phyloP scores from a whole-genome alignment of 1,140 invertebrate species.

The Babylonia areolata region DNA sequence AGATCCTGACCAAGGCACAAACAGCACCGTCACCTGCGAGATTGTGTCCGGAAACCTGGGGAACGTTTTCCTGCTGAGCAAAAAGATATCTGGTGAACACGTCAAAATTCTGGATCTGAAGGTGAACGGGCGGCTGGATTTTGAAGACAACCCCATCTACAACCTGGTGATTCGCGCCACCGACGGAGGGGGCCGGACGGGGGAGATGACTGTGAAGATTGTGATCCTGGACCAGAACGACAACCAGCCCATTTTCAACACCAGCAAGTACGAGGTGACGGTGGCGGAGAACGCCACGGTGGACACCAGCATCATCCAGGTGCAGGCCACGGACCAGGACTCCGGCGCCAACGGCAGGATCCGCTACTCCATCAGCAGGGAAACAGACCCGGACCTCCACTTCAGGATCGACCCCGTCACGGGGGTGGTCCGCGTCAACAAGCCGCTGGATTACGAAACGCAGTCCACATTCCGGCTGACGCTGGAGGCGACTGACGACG shows the following conservation, averaged over 20 bases:
- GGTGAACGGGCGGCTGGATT: slow-evolving; percentile 93
- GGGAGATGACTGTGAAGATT: slow-evolving; percentile 92
- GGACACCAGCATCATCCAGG: slow-evolving; percentile 88
- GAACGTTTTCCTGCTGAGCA: slow-evolving; percentile 91
- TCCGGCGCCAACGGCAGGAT: slow-evolving; percentile 91
- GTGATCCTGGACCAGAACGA: slow-evolving; percentile 95
- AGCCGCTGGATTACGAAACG: slow-evolving; percentile 94
- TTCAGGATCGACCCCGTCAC: slow-evolving; percentile 92
- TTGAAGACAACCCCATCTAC: slow-evolving; percentile 91
- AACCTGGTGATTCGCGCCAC: slow-evolving; percentile 93
- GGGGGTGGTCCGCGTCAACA: slow-evolving; percentile 93
- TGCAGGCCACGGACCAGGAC: slow-evolving; percentile 91
- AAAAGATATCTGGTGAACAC: slow-evolving; percentile 85
- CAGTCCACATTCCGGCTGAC: slow-evolving; percentile 91
- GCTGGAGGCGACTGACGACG: slow-evolving; percentile 93
- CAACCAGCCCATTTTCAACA: slow-evolving; percentile 95
- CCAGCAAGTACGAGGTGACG: slow-evolving; percentile 89
- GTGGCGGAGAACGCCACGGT: slow-evolving; percentile 95
- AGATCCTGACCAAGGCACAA: slow-evolving; percentile 91
- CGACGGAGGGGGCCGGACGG: slow-evolving; percentile 90
- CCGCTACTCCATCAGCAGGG: slow-evolving; percentile 82
- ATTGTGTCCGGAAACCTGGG: slow-evolving; percentile 95
- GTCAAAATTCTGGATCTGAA: slow-evolving; percentile 89
- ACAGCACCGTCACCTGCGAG: slow-evolving; percentile 93
- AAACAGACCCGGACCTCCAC: slow-evolving; percentile 66